A percentile compares a stretch with the other conserved stretches of the same genome.
These are phyloP conservation scores for Alauda arvensis DNA, from an alignment of 2,797 vertebrate species.

Conservation along the genomic window DNA sequence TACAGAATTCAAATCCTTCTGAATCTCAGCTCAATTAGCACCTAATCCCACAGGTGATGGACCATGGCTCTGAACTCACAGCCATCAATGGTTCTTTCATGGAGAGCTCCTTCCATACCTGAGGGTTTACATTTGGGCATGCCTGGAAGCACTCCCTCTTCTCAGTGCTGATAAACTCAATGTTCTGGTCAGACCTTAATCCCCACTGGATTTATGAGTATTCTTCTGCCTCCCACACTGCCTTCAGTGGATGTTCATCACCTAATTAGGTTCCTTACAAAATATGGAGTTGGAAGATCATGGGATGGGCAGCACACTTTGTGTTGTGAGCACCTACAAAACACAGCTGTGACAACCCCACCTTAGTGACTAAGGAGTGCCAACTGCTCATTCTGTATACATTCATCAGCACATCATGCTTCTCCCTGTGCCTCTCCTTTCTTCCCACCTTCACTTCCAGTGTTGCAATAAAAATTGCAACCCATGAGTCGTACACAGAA, in stretches of 20 bases:
- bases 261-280: neutral
- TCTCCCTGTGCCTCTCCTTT: neutral
- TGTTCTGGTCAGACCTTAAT: neutral
- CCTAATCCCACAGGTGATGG: neutral
- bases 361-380: neutral
- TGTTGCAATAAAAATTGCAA: neutral
- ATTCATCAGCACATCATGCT: neutral
- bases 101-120: neutral
- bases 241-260: neutral
- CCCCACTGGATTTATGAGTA: neutral
- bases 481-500: neutral
- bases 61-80: neutral
- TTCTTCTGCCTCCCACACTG: neutral
- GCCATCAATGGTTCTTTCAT: neutral
- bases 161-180: neutral
- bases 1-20: neutral
- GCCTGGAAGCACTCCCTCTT: neutral
- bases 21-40: neutral
- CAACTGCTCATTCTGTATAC: neutral
- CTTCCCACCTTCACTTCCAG: neutral
- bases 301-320: neutral
- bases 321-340: neutral
- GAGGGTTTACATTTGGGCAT: neutral
- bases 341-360: neutral
- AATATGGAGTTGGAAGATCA: neutral